Evolutionary conservation across 2,797 vertebrate genomes (phyloP).

Genomic region (Carcharodon carcharias): DNA sequence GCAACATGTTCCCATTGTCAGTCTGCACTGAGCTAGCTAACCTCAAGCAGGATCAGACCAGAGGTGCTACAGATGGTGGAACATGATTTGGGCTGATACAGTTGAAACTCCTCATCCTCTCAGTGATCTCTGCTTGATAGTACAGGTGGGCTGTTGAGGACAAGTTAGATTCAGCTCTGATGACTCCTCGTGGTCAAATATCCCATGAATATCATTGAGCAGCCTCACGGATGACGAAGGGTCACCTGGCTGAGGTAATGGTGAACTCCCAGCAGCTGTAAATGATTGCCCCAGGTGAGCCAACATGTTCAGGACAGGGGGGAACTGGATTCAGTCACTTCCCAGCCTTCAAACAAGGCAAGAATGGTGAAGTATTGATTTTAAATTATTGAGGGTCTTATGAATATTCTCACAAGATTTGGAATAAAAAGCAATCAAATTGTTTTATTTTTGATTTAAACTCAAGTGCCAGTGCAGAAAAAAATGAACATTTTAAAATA

Average conservation of each 20-base stretch:
- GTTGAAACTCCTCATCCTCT: background rate
- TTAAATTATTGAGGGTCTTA: background rate
- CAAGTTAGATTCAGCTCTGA: background rate
- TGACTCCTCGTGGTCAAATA: background rate
- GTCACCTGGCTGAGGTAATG: background rate
- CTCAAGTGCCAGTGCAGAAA: background rate
- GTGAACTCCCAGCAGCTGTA: background rate
- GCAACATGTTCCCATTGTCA: background rate
- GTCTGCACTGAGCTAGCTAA: background rate
- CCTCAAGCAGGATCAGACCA: background rate
- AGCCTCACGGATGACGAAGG: background rate
- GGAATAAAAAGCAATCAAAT: background rate
- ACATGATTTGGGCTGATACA: no score
- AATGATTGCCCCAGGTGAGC: background rate
- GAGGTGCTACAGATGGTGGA: background rate
- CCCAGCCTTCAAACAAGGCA: background rate
- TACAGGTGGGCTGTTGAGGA: background rate
- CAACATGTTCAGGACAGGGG: background rate
- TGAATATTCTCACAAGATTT: background rate
- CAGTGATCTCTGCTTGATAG: no score
- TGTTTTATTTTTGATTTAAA: background rate
- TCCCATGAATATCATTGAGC: background rate
- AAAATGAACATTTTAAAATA: background rate
- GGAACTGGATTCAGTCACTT: background rate
- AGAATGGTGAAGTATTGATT: background rate